Evolutionary conservation across 2,888 invertebrate species (phyloP).

Genomic region (Drosophila infuscata): DNA sequence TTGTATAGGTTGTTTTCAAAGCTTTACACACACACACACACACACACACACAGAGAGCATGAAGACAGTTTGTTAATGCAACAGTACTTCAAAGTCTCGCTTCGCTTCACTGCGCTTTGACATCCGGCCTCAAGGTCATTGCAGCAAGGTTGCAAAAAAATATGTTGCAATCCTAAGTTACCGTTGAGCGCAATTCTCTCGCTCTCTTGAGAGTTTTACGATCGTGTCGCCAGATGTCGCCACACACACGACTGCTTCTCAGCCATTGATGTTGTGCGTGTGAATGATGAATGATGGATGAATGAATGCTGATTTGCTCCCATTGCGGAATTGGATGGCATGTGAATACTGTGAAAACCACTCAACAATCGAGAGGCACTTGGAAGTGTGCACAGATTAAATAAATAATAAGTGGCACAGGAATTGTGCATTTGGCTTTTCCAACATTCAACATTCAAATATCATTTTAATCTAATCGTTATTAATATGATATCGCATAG

Average conservation of each 20-base stretch:
- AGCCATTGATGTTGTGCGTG: conserved; percentile 42
- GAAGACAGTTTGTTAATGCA: background rate
- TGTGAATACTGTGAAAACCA: conserved; percentile 36
- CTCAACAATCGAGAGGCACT: conserved; percentile 1
- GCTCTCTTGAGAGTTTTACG: background rate
- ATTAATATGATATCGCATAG: background rate
- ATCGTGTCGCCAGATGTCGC: conserved; percentile 48
- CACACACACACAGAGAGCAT: background rate
- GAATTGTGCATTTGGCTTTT: conserved; percentile 44
- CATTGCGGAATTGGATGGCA: conserved; percentile 24
- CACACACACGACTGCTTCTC: conserved; percentile 17
- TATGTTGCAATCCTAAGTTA: conserved; percentile 17
- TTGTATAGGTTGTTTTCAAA: background rate
- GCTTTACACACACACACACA: background rate
- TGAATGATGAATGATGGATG: conserved; percentile 24
- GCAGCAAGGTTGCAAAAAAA: conserved; percentile 7
- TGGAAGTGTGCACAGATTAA: conserved; percentile 3
- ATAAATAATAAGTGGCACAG: conserved; percentile 26
- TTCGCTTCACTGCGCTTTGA: conserved; percentile 40
- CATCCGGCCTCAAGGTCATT: conserved; percentile 49
- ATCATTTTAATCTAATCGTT: background rate
- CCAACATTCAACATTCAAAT: conserved; percentile 5
- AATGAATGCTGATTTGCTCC: conserved; percentile 12
- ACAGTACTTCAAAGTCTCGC: conserved; percentile 21
- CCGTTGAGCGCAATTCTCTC: conserved; percentile 11